These are phyloP conservation scores for Monopterus albus DNA, from an alignment of 2,113 vertebrate genomes.

Conservation along the genomic window DNA sequence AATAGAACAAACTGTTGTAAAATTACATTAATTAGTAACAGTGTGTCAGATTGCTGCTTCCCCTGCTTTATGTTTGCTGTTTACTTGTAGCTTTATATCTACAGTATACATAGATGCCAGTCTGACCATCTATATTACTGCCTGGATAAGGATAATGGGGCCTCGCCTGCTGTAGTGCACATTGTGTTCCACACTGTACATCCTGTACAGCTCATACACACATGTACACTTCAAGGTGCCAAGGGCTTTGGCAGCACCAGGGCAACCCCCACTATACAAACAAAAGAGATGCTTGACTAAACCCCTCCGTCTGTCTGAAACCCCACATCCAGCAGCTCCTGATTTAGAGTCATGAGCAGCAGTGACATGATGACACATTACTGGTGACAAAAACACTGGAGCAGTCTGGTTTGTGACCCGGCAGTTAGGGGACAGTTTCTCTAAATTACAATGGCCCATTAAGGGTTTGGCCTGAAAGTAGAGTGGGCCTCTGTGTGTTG, in stretches of 20 bases:
- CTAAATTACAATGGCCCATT: conserved; percentile 7
- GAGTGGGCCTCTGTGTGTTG: too few species aligned
- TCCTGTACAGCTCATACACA: conserved; percentile 5
- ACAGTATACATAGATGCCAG: not conserved
- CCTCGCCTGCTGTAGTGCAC: too few species aligned
- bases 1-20: too few species aligned
- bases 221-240: conserved; percentile 2
- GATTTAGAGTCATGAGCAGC: conserved; percentile 15
- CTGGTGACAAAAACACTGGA: conserved; percentile 5
- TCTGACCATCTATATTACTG: not conserved
- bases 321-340: conserved; percentile 16
- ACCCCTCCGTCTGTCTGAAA: not conserved
- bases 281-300: conserved; percentile 15
- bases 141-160: not conserved
- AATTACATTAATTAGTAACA: too few species aligned
- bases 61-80: too few species aligned
- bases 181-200: conserved; percentile 12
- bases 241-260: conserved; percentile 1
- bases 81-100: too few species aligned
- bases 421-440: not conserved
- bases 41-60: too few species aligned
- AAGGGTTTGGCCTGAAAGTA: not conserved
- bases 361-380: conserved; percentile 1
- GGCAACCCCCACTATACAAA: conserved; percentile 37
- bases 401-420: conserved; percentile 2